phyloP scores from a whole-genome alignment of 2,113 vertebrate species.

The Hipposideros armiger region DNA sequence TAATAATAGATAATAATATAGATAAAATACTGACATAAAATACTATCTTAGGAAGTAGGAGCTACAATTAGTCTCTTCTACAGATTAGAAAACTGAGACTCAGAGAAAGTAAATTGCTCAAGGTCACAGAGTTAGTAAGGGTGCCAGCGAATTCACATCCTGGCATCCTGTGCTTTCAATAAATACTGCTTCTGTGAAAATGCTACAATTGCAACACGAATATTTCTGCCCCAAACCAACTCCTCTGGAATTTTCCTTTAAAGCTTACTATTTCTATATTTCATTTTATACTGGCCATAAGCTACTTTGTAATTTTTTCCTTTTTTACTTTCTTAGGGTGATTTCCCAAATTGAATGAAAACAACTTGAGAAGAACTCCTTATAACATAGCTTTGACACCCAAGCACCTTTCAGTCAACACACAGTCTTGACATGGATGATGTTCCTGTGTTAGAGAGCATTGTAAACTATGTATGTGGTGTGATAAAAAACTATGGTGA shows the following conservation, averaged over 20 bases:
- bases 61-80: neutral
- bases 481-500: no score
- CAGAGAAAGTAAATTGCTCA: neutral
- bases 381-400: neutral
- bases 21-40: neutral
- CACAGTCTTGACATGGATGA: neutral
- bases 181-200: neutral
- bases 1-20: neutral
- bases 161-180: neutral
- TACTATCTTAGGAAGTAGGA: neutral
- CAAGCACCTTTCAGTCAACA: neutral
- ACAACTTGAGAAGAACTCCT: neutral
- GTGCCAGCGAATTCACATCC: accelerated
- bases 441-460: neutral
- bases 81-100: neutral
- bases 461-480: neutral
- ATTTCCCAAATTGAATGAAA: neutral
- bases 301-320: neutral
- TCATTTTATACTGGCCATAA: neutral
- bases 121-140: neutral
- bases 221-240: neutral
- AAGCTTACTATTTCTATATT: neutral
- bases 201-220: neutral
- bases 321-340: neutral
- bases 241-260: neutral